Evolutionary conservation across 2,888 invertebrate genomes (phyloP), one percentile per base, ranked within the genome.

Genomic region (Dendrolimus houi): DNA sequence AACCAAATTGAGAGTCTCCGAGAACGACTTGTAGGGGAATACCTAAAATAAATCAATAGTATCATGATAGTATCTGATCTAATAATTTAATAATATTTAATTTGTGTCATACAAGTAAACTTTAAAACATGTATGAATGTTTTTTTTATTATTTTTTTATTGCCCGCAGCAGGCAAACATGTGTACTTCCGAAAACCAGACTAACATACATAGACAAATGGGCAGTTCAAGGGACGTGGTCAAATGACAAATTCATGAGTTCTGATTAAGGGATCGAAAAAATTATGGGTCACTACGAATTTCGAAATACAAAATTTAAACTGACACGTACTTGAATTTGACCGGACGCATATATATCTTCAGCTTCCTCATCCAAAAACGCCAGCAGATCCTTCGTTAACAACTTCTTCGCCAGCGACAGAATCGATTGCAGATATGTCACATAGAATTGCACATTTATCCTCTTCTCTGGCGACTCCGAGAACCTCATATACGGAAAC

Each of bases 11-110:
- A 99, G 90, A 0, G 97, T 97, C 85, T 99, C 99, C 60, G 97
- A 98, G 77, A 98, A 97, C 0, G 97, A 96, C 75, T 96, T 96
- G 85, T 99, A 99, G 0, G 98, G 97, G 77, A 97, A 98, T 55
- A 95, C 93, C 83, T 94, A 92, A 55, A 75, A 74, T 29, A 29
- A 29, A 29, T 6, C 29, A 29, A 29, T 29, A 29, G 29, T 0
- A 29, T 6, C 29, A 29, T 3, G 29, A 29, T 29, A 29, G 29
- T 29, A 29, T 29, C 29, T 29, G 29, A 29, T 29, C 29, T 6
- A 6, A 29, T 29, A 6, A 6, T 29, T 29, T 29, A 29, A 3
- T 29, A 29, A 29, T 29, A 29, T 29, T 29, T 29, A 29, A 6
- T 29, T 3, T 29, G 6, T 6, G 6, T 29, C 29, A 29, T 29